Conservation (phyloP, 2,888 invertebrate genomes). For the Electrophaes corylata region DNA sequence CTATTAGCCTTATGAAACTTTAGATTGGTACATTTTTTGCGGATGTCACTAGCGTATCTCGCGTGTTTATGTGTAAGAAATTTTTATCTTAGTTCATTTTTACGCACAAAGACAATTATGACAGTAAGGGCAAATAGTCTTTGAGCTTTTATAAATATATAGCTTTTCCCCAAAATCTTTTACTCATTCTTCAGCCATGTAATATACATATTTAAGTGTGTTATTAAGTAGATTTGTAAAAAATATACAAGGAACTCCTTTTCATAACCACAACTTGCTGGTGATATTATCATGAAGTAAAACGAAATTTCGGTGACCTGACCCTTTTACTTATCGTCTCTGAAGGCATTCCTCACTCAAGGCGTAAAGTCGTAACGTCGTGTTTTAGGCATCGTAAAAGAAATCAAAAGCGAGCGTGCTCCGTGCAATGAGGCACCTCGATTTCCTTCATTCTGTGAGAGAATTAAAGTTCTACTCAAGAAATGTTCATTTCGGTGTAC, state of each 20-base stretch:
- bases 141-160: too few relatives aligned
- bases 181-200: too few relatives aligned
- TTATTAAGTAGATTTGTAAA: too few relatives aligned
- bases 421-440: conserved; percentile 71
- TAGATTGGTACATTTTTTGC: neutral
- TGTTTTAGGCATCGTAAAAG: conserved; percentile 70
- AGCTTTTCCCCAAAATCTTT: too few relatives aligned
- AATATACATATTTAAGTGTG: too few relatives aligned
- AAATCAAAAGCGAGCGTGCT: conserved; percentile 70
- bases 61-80: too few relatives aligned
- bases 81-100: too few relatives aligned
- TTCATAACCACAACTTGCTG: conserved; percentile 22
- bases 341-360: conserved; percentile 58
- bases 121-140: too few relatives aligned
- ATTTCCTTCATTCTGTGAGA: conserved; percentile 71
- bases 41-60: too few relatives aligned
- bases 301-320: conserved; percentile 34
- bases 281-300: conserved; percentile 14
- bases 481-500: conserved; percentile 67
- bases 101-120: too few relatives aligned
- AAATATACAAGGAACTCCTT: too few relatives aligned
- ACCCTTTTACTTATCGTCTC: conserved; percentile 50
- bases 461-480: conserved; percentile 75
- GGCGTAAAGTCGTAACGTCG: conserved; percentile 64
- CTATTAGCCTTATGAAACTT: conserved; percentile 16